Base-by-base conservation (phyloP, 2,113 vertebrate species). In the Columba janthina region DNA sequence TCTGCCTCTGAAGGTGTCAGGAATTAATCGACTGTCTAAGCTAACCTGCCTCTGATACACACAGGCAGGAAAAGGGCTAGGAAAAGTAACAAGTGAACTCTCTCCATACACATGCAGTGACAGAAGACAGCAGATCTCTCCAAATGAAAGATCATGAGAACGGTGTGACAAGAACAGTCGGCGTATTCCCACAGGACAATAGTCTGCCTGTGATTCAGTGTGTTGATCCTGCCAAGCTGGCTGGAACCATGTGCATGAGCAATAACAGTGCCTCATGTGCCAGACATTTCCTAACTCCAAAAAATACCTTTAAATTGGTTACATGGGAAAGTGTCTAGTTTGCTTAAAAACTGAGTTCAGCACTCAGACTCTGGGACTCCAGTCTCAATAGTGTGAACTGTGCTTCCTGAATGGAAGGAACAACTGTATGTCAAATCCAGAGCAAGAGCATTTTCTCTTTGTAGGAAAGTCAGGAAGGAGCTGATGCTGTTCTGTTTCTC, bases 131-230 rank as follows among this genome's bases (percentile, higher is more conserved):
- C 79, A 77, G 56, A 92, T 69, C 62, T 93, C 75, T 83, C 77
- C 62, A 94, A 85, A 85, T 79, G 67, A 88, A 76, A 58, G 57
- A 80, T 65, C 40, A 62, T 34, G 70, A 65, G 89, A 96, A 54
- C 28, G 15, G 51, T 17, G 50, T 90, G 82, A 90, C 62, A 83
- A 54, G 38, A 92, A 79, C n/a, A 77, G 88, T 82, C 80, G 92
- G 64, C 60, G 51, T 90, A 85, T 94, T 94, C 78, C 71, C 85
- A 57, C 56, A 90, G 92, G 77, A 66, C 77, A 88, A 29, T 66
- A 70, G 74, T 57, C 71, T 81, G 74, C 80, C 80, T 88, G 58
- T 95, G 95, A 70, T 24, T 85, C 15, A 10, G 26, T 29, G 66
- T 88, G 53, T 69, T 73, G 73, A 89, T 91, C 58, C 71, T 91